Evolutionary conservation across 1,140 invertebrate genomes (phyloP).

Genomic region (Palaemon carinicauda): DNA sequence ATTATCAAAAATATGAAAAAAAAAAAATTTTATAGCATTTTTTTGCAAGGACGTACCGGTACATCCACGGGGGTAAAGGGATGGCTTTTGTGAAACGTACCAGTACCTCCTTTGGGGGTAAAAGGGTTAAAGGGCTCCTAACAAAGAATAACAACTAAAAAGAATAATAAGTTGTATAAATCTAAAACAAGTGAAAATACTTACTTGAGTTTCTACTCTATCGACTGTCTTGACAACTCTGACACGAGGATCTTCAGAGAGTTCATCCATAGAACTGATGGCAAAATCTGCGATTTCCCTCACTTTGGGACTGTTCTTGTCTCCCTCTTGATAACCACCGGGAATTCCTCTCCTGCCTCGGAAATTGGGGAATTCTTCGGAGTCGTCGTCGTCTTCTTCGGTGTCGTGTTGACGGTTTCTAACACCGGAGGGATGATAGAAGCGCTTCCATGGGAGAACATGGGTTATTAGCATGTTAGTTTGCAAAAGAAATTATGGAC

Average conservation of each 20-base stretch:
- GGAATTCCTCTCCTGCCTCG: not conserved
- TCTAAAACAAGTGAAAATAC: not conserved
- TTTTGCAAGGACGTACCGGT: too few species aligned
- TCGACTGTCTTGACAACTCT: constrained; percentile 17
- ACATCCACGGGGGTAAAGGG: too few species aligned
- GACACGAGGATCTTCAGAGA: not conserved
- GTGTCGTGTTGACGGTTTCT: constrained; percentile 17
- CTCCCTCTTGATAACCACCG: not conserved
- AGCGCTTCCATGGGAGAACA: constrained; percentile 9
- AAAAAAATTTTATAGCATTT: too few species aligned
- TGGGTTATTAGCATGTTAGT: not conserved
- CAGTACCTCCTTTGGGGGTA: too few species aligned
- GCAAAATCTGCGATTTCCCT: constrained; percentile 2
- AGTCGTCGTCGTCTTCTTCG: constrained; percentile 32
- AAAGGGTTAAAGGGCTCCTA: not conserved
- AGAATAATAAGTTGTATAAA: not conserved
- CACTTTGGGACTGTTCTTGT: not conserved
- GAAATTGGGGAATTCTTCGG: constrained; percentile 13
- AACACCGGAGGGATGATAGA: constrained; percentile 29
- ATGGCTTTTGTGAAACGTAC: too few species aligned
- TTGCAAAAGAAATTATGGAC: not conserved
- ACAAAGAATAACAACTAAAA: not conserved
- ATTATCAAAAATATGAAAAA: too few species aligned
- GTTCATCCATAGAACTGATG: not conserved
- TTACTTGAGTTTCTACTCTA: not conserved